A percentile compares a stretch with the other conserved stretches of the same genome.
Conservation (phyloP, 2,113 vertebrate genomes). For the Gobius niger region DNA sequence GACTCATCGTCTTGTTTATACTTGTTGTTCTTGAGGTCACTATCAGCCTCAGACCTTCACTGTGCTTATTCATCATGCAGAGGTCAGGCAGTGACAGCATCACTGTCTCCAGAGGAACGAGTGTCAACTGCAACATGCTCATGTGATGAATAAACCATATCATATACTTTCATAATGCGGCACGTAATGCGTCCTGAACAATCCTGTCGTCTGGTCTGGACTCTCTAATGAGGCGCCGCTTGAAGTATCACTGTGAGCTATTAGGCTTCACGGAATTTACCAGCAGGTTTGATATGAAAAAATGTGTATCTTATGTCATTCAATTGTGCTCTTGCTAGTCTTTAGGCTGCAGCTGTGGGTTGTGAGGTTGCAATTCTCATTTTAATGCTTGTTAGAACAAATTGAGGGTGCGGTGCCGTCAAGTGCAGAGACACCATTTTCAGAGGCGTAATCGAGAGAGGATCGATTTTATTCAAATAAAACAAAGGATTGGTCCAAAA, state of each 20-base stretch:
- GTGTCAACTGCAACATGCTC: conserved; percentile 4
- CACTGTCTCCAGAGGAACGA: not conserved
- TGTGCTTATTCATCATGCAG: not conserved
- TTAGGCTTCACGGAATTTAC: conserved; percentile 22
- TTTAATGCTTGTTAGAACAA: conserved; percentile 54
- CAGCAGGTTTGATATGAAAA: conserved; percentile 8
- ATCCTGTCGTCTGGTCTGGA: conserved; percentile 11
- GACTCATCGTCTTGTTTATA: conserved; percentile 4
- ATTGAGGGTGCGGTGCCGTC: conserved; percentile 52
- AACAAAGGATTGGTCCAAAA: conserved; percentile 32
- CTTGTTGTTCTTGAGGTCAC: not conserved
- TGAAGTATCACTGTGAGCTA: conserved; percentile 15
- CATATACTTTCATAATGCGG: conserved; percentile 11
- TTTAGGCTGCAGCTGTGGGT: conserved; percentile 5
- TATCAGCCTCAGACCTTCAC: not conserved
- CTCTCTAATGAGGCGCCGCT: conserved; percentile 35
- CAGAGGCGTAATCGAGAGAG: conserved; percentile 43
- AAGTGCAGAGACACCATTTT: conserved; percentile 43
- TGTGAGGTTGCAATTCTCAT: conserved; percentile 29
- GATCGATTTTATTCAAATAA: conserved; percentile 58
- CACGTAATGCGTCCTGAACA: conserved; percentile 17
- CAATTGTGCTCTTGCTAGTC: conserved; percentile 16
- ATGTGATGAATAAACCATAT: conserved; percentile 16
- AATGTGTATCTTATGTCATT: not conserved
- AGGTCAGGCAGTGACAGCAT: not conserved